These are phyloP conservation scores for Cephus sareptanus DNA, from an alignment of 2,888 invertebrate genomes.

Conservation along the genomic window DNA sequence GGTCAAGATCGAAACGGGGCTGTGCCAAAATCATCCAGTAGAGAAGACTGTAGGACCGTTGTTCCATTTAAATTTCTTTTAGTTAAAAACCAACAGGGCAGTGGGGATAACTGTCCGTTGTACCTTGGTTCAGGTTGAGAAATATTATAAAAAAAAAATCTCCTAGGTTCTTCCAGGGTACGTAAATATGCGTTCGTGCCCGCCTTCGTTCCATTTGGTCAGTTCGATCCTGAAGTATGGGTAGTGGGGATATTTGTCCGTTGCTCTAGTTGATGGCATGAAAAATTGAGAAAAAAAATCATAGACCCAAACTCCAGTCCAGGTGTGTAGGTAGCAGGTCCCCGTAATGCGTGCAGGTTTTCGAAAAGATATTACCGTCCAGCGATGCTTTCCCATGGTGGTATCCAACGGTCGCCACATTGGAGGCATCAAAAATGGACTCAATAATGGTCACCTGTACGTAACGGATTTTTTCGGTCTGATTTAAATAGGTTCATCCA, in stretches of 20 bases:
- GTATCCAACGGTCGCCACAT: slow-evolving; percentile 8
- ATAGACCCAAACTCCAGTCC: background rate
- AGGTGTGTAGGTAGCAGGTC: slow-evolving; percentile 4
- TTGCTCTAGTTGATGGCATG: slow-evolving; percentile 47
- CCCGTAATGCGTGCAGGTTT: background rate
- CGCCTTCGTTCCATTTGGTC: background rate
- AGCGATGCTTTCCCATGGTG: slow-evolving; percentile 35
- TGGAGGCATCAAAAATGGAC: slow-evolving; percentile 5
- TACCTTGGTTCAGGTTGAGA: background rate
- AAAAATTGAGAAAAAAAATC: slow-evolving; percentile 2
- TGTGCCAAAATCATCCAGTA: background rate
- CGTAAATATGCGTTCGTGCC: background rate
- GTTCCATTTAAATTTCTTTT: background rate
- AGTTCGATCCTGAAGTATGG: background rate
- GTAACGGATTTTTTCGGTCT: slow-evolving; percentile 60
- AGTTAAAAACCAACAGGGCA: background rate
- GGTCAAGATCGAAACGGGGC: background rate
- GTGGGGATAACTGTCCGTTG: background rate
- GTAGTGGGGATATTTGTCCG: slow-evolving; percentile 32
- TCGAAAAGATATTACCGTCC: slow-evolving; percentile 10
- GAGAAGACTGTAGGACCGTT: background rate
- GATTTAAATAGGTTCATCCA: slow-evolving; percentile 56
- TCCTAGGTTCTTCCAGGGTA: background rate
- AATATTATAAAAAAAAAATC: background rate
- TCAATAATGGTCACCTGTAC: slow-evolving; percentile 40